Evolutionary conservation across 2,113 vertebrate genomes (phyloP), one percentile per base, ranked within the genome.

Genomic region (Coryphaenoides rupestris): DNA sequence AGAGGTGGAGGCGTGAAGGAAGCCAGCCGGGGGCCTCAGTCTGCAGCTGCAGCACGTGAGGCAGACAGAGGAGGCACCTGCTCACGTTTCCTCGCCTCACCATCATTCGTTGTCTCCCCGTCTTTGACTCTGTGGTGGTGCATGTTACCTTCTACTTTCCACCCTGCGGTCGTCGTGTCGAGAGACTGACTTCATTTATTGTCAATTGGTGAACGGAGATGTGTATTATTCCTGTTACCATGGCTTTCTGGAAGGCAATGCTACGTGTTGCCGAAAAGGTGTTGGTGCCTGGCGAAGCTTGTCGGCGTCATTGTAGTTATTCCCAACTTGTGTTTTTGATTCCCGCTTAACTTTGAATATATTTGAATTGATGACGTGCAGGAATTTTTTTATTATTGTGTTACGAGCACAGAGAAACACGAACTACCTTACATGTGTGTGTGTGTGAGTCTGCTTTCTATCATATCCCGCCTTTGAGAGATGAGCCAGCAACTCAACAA

Each of bases 91-190:
- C 69, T 83, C 62, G 73, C 74, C 76, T 52, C 21, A 4, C 21
- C 9, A 7, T 2, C 19, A 55, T 55, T 22, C 12, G 10, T 55
- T 55, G 56, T 60, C 21, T 53, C 50, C 19, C 50, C 78, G 71
- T 78, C 33, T 70, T 66, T 66, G 64, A 76, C 62, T 82, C 26
- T 65, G 86, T 24, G 88, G 85, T 89, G 54, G 40, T 47, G 76
- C 55, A 74, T 60, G 70, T 78, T 76, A 84, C 81, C 77, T n/a
- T 84, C 73, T 84, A 73, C 79, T 84, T 82, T 66, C 71, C 74
- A 68, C 58, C n/a, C 75, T 83, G 84, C 81, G 85, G 86, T 88
- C 79, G 65, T 84, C 81, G 79, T 81, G 85, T 84, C 85, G 86
- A 84, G 84, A 87, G 78, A 86, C 73, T 82, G 73, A 82, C 80